These are phyloP conservation scores for Carlito syrichta DNA, from an alignment of 2,113 vertebrate species.

Conservation along the genomic window DNA sequence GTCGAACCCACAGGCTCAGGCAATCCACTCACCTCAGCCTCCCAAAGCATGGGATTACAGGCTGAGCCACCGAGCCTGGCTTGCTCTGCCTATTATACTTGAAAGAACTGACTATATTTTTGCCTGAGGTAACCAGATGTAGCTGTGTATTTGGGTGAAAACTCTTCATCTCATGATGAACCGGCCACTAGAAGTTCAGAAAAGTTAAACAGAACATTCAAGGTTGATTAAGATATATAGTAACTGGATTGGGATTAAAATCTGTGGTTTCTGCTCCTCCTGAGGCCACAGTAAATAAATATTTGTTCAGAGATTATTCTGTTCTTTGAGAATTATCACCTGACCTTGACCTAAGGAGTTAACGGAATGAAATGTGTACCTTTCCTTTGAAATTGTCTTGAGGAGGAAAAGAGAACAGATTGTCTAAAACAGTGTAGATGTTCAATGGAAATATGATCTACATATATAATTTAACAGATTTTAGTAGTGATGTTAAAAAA, in stretches of 20 bases:
- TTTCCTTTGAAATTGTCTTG: conserved; percentile 11
- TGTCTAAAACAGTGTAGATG: background rate
- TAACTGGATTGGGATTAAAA: background rate
- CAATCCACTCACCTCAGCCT: too few relatives aligned
- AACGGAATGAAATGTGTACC: conserved; percentile 31
- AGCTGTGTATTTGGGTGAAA: background rate
- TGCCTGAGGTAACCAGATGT: background rate
- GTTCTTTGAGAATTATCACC: background rate
- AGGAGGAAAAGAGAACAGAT: conserved; percentile 14
- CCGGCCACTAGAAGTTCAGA: background rate
- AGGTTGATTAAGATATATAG: background rate
- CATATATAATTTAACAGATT: background rate
- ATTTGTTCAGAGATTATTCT: conserved; percentile 12
- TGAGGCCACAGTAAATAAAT: conserved; percentile 9
- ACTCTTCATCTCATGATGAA: background rate
- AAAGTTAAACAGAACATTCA: background rate
- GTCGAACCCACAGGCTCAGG: too few relatives aligned
- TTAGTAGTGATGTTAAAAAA: background rate
- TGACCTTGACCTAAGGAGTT: conserved; percentile 7
- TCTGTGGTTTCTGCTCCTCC: background rate
- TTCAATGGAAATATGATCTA: background rate
- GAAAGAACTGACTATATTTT: background rate
- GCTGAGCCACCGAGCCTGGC: too few relatives aligned
- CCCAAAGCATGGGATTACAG: too few relatives aligned
- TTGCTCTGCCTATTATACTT: background rate